Conservation (phyloP, 2,113 vertebrate genomes). For the Electrona antarctica region DNA sequence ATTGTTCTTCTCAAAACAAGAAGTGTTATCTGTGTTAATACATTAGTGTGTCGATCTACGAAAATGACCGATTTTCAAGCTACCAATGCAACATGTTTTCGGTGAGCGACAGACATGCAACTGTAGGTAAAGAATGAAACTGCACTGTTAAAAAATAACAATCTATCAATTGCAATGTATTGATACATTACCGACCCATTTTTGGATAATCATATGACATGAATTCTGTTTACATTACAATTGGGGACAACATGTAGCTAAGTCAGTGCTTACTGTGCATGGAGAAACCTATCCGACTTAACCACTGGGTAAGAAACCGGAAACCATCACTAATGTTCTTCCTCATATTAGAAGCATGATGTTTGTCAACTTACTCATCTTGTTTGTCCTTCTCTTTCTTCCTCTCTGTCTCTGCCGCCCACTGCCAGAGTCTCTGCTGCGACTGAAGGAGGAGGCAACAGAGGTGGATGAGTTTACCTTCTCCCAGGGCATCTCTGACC, state of each 20-base stretch:
- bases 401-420: conserved; percentile 17
- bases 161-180: background rate
- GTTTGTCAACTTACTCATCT: conserved; percentile 21
- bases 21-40: no score
- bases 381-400: conserved; percentile 19
- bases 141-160: background rate
- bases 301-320: background rate
- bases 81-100: no score
- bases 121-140: background rate
- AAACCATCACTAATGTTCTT: background rate
- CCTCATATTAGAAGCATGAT: background rate
- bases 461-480: conserved; percentile 93
- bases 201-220: conserved; percentile 18
- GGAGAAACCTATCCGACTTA: background rate
- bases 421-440: conserved; percentile 84
- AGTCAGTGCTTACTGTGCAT: conserved; percentile 30
- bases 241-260: background rate
- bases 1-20: no score
- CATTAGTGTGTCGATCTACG: no score
- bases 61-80: no score
- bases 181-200: background rate
- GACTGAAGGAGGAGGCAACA: conserved; percentile 91
- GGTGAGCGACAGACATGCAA: background rate
- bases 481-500: conserved; percentile 93
- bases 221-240: conserved; percentile 9